Evolutionary conservation across 2,888 invertebrate genomes (phyloP), one percentile per base, ranked within the genome.

Genomic region (Phytoseiulus persimilis): DNA sequence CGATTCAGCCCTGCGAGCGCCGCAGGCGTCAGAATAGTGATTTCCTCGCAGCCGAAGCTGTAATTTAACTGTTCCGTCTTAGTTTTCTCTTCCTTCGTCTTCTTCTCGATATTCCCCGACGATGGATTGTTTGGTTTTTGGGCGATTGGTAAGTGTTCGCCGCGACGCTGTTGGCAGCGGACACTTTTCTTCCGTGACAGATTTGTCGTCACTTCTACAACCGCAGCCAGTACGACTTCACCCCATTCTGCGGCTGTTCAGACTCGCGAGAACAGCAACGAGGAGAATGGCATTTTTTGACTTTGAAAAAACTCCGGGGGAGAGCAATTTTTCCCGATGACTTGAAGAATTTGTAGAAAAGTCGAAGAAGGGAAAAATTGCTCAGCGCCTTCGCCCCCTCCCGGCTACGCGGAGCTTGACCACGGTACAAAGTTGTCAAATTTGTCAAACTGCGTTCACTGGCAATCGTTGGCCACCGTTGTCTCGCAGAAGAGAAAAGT

Each of bases 111-210:
- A 65, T 65, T 65, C 65, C 65, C 18, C 65, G 65, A 65, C 65
- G 65, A 65, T 65, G 65, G 65, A 65, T 65, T 65, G 65, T 65
- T 65, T 65, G 65, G 65, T 65, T 65, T 65, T 65, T 65, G 65
- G 65, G 18, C 65, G 65, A 65, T 65, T 65, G 65, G 65, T 65
- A 65, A 65, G 11, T 65, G 65, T 65, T 65, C 65, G 28, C 28
- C 14, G 65, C 65, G 18, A 18, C 65, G 65, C 65, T 65, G 65
- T 65, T 65, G 65, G 18, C 65, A 65, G 65, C 65, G 65, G n/a
- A 65, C 65, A 28, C 28, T 65, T 65, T 65, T 65, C 65, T 65
- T 65, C 65, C 65, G 65, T 65, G 65, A 65, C 65, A 65, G 65
- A 65, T 65, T 65, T 65, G 65, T 65, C 65, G 65, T 14, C 65